Conservation (phyloP, 2,888 invertebrate genomes). For the Lepas anatifera region DNA sequence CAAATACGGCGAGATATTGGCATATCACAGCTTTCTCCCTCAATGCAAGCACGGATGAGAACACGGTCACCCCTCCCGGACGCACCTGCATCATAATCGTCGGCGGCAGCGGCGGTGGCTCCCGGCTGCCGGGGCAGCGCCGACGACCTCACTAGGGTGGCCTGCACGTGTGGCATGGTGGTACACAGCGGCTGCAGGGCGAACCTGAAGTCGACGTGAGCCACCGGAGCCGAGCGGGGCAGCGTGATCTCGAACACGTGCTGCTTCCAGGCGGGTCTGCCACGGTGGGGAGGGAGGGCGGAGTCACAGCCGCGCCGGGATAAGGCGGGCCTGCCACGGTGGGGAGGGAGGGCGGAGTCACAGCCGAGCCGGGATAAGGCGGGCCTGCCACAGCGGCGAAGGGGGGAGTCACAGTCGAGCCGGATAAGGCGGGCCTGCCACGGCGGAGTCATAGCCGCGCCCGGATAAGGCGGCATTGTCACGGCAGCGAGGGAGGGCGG, state of each 20-base stretch:
- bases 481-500: neutral
- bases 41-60: too few relatives aligned
- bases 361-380: too few relatives aligned
- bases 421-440: slow-evolving; percentile 59
- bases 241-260: slow-evolving; percentile 80
- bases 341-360: neutral
- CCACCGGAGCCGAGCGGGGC: slow-evolving; percentile 53
- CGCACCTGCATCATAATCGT: too few relatives aligned
- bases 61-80: too few relatives aligned
- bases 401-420: too few relatives aligned
- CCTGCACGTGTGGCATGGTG: slow-evolving; percentile 64
- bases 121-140: neutral
- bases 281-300: slow-evolving; percentile 16
- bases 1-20: too few relatives aligned
- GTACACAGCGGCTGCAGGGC: slow-evolving; percentile 63
- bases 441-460: too few relatives aligned
- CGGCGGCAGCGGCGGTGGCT: neutral
- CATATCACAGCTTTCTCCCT: too few relatives aligned
- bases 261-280: slow-evolving; percentile 74
- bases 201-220: slow-evolving; percentile 83
- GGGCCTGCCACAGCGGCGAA: too few relatives aligned
- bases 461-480: neutral
- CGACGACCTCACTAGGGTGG: slow-evolving; percentile 47
- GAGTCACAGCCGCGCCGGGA: too few relatives aligned
- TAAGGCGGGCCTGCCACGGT: neutral